These are phyloP conservation scores for Anolis sagrei DNA, from an alignment of 2,113 vertebrate genomes.

Conservation along the genomic window DNA sequence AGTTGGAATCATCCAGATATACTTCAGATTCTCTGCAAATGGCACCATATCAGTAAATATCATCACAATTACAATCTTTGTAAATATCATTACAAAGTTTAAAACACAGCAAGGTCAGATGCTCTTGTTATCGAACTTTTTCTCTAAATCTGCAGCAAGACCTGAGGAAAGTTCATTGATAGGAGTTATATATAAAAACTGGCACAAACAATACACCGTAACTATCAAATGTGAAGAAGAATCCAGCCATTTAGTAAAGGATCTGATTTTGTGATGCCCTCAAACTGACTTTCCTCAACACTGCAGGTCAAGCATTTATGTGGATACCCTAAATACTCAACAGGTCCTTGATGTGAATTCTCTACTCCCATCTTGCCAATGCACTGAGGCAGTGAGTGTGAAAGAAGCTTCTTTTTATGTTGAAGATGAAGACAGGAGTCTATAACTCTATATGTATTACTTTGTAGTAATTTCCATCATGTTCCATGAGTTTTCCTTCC, in stretches of 20 bases:
- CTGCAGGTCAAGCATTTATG: neutral
- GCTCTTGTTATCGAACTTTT: too few relatives aligned
- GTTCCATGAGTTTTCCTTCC: neutral
- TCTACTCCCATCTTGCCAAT: slow-evolving; percentile 36
- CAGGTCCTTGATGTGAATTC: neutral
- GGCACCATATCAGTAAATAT: neutral
- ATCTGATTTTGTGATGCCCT: neutral
- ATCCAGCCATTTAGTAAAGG: neutral
- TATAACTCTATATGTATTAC: neutral
- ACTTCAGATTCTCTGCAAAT: neutral
- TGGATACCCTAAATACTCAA: neutral
- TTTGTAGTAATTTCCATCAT: neutral
- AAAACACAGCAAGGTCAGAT: neutral
- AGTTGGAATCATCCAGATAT: neutral
- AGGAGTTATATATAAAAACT: neutral
- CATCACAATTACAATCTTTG: neutral
- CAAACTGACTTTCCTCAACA: neutral
- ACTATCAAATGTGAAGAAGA: neutral
- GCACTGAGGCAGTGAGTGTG: slow-evolving; percentile 1
- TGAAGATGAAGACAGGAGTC: slow-evolving; percentile 28
- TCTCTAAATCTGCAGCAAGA: neutral
- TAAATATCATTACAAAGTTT: neutral
- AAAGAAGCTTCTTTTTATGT: slow-evolving; percentile 26
- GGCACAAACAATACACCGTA: neutral
- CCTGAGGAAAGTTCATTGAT: neutral